These are phyloP conservation scores for Dinomys branickii DNA, from an alignment of 2,113 vertebrate genomes.

Conservation along the genomic window DNA sequence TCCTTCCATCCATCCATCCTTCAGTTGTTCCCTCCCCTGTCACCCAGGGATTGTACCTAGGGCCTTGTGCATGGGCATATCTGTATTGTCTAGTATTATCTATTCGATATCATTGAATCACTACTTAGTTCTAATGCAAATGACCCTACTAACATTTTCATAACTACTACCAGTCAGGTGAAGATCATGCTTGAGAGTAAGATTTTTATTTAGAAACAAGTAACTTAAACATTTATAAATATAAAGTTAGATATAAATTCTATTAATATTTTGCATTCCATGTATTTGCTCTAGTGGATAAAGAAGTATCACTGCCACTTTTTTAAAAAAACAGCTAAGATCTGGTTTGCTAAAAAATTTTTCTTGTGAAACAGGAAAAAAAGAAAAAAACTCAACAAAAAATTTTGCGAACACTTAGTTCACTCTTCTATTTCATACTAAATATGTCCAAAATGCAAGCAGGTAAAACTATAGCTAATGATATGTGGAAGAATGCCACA, in stretches of 20 bases:
- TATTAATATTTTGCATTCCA: conserved; percentile 49
- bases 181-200: not conserved
- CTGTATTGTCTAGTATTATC: not conserved
- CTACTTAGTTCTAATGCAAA: conserved; percentile 4
- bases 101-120: not conserved
- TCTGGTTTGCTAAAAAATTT: conserved; percentile 29
- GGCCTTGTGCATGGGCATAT: not conserved
- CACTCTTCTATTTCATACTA: conserved; percentile 15
- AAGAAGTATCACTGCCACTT: conserved; percentile 54
- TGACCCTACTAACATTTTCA: not conserved
- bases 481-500: not conserved
- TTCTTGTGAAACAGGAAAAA: not conserved
- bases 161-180: not conserved
- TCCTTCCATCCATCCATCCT: not conserved
- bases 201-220: conserved; percentile 63
- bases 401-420: conserved; percentile 35
- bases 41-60: not conserved
- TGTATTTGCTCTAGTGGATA: conserved; percentile 79
- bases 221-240: conserved; percentile 45
- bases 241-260: not conserved
- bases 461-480: not conserved
- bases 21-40: not conserved
- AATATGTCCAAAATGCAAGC: not conserved
- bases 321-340: not conserved
- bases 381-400: conserved; percentile 37